Conservation (phyloP, 2,113 vertebrate genomes). For the Sinocyclocheilus rhinocerous region DNA sequence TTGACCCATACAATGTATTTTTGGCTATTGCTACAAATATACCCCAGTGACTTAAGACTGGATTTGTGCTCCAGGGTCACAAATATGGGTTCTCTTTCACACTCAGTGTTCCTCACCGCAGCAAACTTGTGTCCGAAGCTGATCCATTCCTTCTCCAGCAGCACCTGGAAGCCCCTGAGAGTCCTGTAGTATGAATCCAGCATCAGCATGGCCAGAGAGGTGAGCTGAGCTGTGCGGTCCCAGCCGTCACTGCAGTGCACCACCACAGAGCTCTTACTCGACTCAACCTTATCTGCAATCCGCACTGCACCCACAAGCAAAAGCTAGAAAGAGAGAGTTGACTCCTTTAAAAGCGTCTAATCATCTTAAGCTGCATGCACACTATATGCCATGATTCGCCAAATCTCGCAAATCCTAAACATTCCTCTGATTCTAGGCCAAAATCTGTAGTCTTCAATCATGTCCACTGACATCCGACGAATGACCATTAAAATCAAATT, state of each 20-base stretch:
- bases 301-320: constrained; percentile 87
- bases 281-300: constrained; percentile 91
- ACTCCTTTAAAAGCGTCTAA: background rate
- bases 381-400: too few relatives aligned
- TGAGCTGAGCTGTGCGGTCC: constrained; percentile 94
- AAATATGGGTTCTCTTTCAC: background rate
- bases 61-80: background rate
- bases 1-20: too few relatives aligned
- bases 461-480: too few relatives aligned
- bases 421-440: too few relatives aligned
- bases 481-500: too few relatives aligned
- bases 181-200: constrained; percentile 93
- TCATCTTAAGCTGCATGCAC: background rate
- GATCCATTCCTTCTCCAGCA: constrained; percentile 97
- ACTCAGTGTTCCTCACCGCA: constrained; percentile 76
- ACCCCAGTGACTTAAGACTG: too few relatives aligned
- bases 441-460: too few relatives aligned
- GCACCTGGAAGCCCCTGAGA: constrained; percentile 90
- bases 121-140: constrained; percentile 95
- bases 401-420: too few relatives aligned
- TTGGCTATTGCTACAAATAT: too few relatives aligned
- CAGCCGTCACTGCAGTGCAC: constrained; percentile 97
- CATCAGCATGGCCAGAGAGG: constrained; percentile 94
- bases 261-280: constrained; percentile 92
- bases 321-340: background rate